phyloP scores from a whole-genome alignment of 2,888 invertebrate species.

The Hecatera dysodea region DNA sequence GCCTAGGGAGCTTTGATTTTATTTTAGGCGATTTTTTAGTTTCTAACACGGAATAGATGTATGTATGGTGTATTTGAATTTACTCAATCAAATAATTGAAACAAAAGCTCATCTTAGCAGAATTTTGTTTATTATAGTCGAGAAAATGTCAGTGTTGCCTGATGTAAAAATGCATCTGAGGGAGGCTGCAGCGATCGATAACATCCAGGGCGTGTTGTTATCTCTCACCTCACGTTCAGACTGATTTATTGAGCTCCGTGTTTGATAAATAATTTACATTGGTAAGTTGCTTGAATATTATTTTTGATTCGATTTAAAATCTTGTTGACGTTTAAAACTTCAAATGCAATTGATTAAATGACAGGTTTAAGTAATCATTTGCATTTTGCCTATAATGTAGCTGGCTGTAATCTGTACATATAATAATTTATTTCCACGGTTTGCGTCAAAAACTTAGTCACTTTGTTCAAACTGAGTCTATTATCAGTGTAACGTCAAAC shows the following conservation, averaged over 20 bases:
- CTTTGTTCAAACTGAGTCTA: not conserved
- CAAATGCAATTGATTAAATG: not conserved
- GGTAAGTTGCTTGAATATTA: slow-evolving; percentile 7
- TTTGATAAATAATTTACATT: not conserved
- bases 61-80: not conserved
- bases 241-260: not conserved
- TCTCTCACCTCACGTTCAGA: no score
- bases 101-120: no score
- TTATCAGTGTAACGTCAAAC: not conserved
- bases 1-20: not conserved
- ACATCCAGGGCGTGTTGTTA: not conserved
- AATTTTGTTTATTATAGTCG: not conserved
- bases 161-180: not conserved
- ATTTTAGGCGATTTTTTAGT: not conserved
- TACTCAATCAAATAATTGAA: not conserved
- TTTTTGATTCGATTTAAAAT: not conserved
- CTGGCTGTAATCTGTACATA: not conserved
- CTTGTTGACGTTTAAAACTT: not conserved
- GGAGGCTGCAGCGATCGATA: not conserved
- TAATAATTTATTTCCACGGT: not conserved
- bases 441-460: not conserved
- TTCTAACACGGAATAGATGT: not conserved
- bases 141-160: not conserved
- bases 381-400: not conserved
- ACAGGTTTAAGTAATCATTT: not conserved